Evolutionary conservation across 2,797 vertebrate species (phyloP), one percentile per base, ranked within the genome.

Genomic region (Orientallactaga sibirica): DNA sequence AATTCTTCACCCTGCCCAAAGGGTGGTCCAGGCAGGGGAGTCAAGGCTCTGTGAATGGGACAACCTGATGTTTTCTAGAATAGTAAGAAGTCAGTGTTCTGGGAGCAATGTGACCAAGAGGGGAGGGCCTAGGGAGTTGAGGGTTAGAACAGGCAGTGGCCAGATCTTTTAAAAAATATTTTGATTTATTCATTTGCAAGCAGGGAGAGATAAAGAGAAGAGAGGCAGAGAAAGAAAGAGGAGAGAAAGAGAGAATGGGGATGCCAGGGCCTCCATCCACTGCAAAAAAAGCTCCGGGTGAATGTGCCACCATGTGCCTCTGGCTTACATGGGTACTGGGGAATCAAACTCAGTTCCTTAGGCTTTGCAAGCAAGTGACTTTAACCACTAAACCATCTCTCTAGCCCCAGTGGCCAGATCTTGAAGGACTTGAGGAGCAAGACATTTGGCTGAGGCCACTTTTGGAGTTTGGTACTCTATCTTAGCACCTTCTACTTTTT

Each of bases 21-120:
- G 52, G 5, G 41, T 37, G 2, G 7, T 41, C 18, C 14, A 6
- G 68, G 58, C 24, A 25, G 33, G 70, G 29, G 22, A 29, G 25
- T 86, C 90, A 84, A 94, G 92, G 92, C 66, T 88, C 92, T 68
- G 86, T 48, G 85, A 79, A 66, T 15, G 55, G 6, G 7, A 5
- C 61, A 25, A 58, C 41, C 24, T 33, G 27, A 24, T 18, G 24
- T 70, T 88, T 92, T 61, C 77, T 33, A 52, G 85, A 41, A 24
- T 7, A 62, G 55, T n/a, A 37, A 78, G 73, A 73, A 52, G 76
- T 7, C 5, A 11, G 77, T 20, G 25, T 62, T 37, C 43, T 0
- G 0, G 48, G 20, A 52, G 27, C 66, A 66, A 3, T 1, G 25
- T 24, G 64, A 73, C 29, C 1, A 0, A 67, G 76, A 80, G 16